These are phyloP conservation scores for Ailurus styani DNA, from an alignment of 2,113 vertebrate genomes.

Conservation along the genomic window DNA sequence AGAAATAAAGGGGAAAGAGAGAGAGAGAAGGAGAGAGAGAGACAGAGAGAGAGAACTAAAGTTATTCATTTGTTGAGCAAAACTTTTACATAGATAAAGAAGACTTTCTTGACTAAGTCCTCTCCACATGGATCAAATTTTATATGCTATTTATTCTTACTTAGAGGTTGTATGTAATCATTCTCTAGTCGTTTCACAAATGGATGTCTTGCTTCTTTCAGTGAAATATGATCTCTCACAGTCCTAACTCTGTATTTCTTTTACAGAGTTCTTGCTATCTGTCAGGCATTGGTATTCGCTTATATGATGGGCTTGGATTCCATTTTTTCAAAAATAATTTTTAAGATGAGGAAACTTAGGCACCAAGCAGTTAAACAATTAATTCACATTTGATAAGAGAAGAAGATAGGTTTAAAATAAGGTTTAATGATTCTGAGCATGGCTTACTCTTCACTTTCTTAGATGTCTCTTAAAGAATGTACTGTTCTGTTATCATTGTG, in stretches of 20 bases:
- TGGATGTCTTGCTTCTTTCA: neutral
- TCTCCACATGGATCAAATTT: neutral
- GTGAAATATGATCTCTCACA: neutral
- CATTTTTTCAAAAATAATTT: neutral
- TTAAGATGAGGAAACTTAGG: neutral
- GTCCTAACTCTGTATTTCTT: neutral
- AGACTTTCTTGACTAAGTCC: neutral
- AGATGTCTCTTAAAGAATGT: neutral
- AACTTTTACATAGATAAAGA: neutral
- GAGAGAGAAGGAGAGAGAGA: neutral
- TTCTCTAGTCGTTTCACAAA: neutral
- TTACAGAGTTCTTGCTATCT: neutral
- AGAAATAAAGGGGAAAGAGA: constrained; percentile 23
- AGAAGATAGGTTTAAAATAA: neutral
- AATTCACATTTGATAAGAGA: neutral
- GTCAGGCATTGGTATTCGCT: neutral
- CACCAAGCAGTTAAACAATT: neutral
- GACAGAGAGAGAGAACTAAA: constrained; percentile 29
- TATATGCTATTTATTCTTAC: neutral
- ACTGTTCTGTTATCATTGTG: neutral
- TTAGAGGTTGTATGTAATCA: neutral
- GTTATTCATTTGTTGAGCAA: constrained; percentile 60
- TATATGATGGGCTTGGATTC: neutral
- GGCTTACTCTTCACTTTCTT: neutral
- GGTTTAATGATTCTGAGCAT: neutral